phyloP scores from a whole-genome alignment of 2,888 invertebrate genomes.

The Lycaena phlaeas region DNA sequence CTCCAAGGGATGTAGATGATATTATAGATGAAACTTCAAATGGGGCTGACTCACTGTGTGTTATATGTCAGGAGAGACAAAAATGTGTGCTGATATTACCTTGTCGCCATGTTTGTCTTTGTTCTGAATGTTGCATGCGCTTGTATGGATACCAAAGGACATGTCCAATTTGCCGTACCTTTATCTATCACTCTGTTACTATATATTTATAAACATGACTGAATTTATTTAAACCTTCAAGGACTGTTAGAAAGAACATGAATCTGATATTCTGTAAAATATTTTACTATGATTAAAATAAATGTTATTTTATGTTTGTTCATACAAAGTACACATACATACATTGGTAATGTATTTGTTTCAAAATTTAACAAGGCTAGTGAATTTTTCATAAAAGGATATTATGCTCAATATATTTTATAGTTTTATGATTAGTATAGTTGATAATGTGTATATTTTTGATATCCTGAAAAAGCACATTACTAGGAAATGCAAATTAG shows the following conservation, averaged over 20 bases:
- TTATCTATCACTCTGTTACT: constrained; percentile 69
- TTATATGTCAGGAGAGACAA: constrained; percentile 69
- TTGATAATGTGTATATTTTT: no score
- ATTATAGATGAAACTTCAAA: constrained; percentile 30
- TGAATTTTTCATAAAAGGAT: no score
- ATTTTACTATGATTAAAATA: not conserved
- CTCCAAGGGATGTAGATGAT: constrained; percentile 27
- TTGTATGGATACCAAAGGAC: constrained; percentile 62
- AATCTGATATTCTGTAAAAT: not conserved
- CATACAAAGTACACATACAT: no score
- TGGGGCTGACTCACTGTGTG: constrained; percentile 55
- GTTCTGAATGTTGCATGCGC: constrained; percentile 62
- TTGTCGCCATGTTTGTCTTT: constrained; percentile 71
- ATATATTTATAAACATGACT: constrained; percentile 54
- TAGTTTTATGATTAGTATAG: no score
- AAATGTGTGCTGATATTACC: constrained; percentile 71
- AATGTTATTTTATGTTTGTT: no score
- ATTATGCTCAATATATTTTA: no score
- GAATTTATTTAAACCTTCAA: not conserved
- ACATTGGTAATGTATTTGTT: not conserved
- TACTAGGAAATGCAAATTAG: no score
- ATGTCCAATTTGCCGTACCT: constrained; percentile 70
- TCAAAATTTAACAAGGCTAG: not conserved
- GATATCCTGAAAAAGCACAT: no score
- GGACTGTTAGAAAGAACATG: not conserved